phyloP scores from a whole-genome alignment of 23 tunicate genomes.

The Diplosoma virens region DNA sequence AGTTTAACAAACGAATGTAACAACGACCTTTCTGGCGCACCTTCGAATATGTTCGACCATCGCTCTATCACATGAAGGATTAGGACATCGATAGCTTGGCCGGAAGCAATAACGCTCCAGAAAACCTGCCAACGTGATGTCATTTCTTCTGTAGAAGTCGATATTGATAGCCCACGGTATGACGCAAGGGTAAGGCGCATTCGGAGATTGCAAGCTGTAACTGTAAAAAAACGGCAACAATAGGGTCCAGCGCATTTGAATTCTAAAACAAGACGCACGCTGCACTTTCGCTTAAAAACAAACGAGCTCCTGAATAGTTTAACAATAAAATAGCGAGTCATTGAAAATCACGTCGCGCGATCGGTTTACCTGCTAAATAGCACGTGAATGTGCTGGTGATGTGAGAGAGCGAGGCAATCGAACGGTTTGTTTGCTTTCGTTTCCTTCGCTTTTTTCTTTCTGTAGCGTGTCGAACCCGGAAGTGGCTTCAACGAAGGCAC shows the following conservation, averaged over 20 bases:
- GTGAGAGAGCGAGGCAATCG: constrained; percentile 63
- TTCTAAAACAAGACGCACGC: too few species aligned
- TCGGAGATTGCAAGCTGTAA: constrained; percentile 82
- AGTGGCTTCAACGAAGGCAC: not conserved
- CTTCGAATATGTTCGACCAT: constrained; percentile 95
- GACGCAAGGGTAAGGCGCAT: constrained; percentile 84
- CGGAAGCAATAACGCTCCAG: constrained; percentile 92
- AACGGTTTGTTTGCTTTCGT: constrained; percentile 4
- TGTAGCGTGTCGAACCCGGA: not conserved
- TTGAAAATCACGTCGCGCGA: too few species aligned
- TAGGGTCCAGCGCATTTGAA: too few species aligned
- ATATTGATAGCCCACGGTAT: constrained; percentile 90
- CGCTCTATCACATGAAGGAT: constrained; percentile 67
- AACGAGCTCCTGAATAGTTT: too few species aligned
- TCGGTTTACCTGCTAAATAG: constrained; percentile 74
- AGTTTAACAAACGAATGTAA: too few species aligned
- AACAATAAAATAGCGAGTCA: too few species aligned
- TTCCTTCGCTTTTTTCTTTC: not conserved
- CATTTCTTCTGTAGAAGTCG: constrained; percentile 78
- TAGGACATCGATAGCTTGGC: constrained; percentile 81
- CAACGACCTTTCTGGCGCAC: too few species aligned
- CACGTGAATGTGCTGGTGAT: constrained; percentile 86
- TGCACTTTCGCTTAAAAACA: too few species aligned
- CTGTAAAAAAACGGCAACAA: constrained; percentile 40
- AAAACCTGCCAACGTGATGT: constrained; percentile 91